Evolutionary conservation across 30 jellyfish, hydroid and myxozoan species (phyloP).

Genomic region (Phacellophora camtschatica): DNA sequence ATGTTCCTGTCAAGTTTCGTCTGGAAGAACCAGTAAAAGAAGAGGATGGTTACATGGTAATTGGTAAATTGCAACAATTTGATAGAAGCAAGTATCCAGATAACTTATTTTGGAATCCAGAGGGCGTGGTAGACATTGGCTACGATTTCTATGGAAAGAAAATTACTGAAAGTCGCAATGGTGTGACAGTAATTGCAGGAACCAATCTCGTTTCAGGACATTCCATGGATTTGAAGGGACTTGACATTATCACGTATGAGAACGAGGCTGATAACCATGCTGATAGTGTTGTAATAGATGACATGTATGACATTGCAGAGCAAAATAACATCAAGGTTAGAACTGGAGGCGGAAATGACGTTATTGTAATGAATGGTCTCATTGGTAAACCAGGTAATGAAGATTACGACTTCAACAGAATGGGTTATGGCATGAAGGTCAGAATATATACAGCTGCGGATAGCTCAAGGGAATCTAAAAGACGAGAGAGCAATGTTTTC

Average conservation of each 20-base stretch:
- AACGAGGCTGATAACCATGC: background rate
- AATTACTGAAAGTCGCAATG: constrained; percentile 1
- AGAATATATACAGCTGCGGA: background rate
- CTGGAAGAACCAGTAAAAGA: background rate
- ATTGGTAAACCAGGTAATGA: constrained; percentile 31
- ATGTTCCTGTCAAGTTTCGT: constrained; percentile 1
- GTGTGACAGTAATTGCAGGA: constrained; percentile 19
- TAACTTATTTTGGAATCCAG: constrained; percentile 24
- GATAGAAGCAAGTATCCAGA: constrained; percentile 12
- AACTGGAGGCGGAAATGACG: constrained; percentile 40
- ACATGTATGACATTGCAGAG: constrained; percentile 8
- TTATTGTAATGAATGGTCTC: background rate
- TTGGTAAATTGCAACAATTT: constrained; percentile 1
- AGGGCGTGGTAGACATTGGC: constrained; percentile 6
- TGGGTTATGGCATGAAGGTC: background rate
- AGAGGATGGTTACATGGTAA: constrained; percentile 5
- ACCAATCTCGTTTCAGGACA: constrained; percentile 1
- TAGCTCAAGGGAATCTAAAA: background rate
- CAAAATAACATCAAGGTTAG: background rate
- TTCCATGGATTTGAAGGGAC: background rate
- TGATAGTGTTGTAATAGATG: background rate
- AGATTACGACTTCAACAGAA: background rate
- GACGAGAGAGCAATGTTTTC: background rate
- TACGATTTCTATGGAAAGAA: constrained; percentile 28
- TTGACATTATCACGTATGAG: constrained; percentile 16